phyloP scores from a whole-genome alignment of 2,113 vertebrate genomes.

The Caranx melampygus region DNA sequence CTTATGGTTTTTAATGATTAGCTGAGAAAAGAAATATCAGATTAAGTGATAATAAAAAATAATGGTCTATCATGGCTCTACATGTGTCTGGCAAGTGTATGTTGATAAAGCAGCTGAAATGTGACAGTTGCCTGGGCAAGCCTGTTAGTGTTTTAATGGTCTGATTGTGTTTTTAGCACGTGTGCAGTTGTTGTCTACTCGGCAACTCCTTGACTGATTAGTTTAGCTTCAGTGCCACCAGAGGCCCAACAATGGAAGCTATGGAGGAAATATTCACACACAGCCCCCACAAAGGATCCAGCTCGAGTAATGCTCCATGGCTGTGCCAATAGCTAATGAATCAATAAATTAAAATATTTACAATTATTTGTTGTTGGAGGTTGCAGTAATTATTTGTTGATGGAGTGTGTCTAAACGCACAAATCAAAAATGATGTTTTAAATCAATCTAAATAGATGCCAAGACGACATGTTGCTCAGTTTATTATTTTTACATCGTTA shows the following conservation, averaged over 20 bases:
- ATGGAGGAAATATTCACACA: conserved; percentile 66
- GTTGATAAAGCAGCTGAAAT: conserved; percentile 11
- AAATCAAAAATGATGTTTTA: conserved; percentile 71
- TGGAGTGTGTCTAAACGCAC: conserved; percentile 62
- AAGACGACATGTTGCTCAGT: conserved; percentile 17
- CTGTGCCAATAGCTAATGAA: conserved; percentile 73
- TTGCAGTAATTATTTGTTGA: conserved; percentile 71
- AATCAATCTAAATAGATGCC: conserved; percentile 58
- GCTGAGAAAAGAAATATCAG: neutral
- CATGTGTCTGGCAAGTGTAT: neutral
- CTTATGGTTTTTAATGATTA: neutral
- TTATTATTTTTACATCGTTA: conserved; percentile 36
- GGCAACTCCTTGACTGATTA: conserved; percentile 78
- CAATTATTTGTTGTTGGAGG: conserved; percentile 70
- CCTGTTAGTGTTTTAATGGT: conserved; percentile 72
- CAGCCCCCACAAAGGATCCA: conserved; percentile 53
- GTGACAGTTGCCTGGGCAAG: conserved; percentile 18
- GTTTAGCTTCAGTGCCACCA: conserved; percentile 67
- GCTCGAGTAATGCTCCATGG: conserved; percentile 39
- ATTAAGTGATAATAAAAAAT: neutral
- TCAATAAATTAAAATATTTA: conserved; percentile 77
- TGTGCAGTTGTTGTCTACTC: conserved; percentile 66
- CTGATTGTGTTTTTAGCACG: conserved; percentile 55
- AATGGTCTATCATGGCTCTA: neutral
- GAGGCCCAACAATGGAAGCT: conserved; percentile 63